These are phyloP conservation scores for Erebia epiphron DNA, from an alignment of 2,888 invertebrate species.

Conservation along the genomic window DNA sequence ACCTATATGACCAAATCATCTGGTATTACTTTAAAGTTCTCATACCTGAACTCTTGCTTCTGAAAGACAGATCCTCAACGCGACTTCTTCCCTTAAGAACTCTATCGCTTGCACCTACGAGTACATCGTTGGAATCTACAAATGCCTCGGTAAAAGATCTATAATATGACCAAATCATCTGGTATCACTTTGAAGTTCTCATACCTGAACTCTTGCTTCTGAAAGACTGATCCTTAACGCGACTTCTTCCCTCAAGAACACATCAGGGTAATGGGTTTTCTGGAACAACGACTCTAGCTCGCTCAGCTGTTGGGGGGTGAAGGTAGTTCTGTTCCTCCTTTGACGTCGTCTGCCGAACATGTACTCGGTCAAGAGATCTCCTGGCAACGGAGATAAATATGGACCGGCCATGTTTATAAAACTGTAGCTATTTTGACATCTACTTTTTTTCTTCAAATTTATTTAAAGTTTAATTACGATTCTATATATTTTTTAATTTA, in stretches of 20 bases:
- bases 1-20: too few relatives aligned
- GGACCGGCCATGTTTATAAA: constrained; percentile 89
- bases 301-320: constrained; percentile 96
- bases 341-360: constrained; percentile 95
- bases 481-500: neutral
- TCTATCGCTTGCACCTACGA: too few relatives aligned
- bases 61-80: constrained; percentile 93
- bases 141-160: too few relatives aligned
- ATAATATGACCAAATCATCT: neutral
- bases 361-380: constrained; percentile 95
- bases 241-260: constrained; percentile 94
- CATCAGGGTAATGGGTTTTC: constrained; percentile 97
- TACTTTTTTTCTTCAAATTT: neutral
- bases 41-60: constrained; percentile 95
- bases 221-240: constrained; percentile 95
- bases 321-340: constrained; percentile 95
- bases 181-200: neutral
- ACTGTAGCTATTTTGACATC: neutral
- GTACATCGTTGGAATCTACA: neutral
- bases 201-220: constrained; percentile 95
- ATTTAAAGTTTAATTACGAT: neutral
- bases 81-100: constrained; percentile 92
- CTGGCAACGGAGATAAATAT: constrained; percentile 92
- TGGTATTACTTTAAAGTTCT: neutral
- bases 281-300: constrained; percentile 96